Conservation (phyloP, 1,140 invertebrate genomes). For the Drepana arcuata region DNA sequence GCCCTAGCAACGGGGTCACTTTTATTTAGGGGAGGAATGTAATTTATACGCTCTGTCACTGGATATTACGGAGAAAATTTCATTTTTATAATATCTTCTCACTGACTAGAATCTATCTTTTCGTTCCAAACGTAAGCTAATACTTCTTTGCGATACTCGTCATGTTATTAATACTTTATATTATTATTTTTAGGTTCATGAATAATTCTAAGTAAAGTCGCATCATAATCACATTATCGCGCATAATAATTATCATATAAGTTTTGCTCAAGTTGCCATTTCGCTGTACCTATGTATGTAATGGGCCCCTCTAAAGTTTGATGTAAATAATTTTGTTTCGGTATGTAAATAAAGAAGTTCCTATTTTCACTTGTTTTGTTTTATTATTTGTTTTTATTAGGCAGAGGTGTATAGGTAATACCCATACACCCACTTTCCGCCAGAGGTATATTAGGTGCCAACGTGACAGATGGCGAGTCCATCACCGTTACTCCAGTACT, state of each 20-base stretch:
- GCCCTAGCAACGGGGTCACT: no score
- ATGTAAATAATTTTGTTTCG: background rate
- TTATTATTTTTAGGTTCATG: constrained; percentile 1
- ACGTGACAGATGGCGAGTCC: no score
- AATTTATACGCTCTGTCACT: no score
- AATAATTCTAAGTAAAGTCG: background rate
- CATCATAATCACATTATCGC: constrained; percentile 1
- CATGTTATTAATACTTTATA: constrained; percentile 11
- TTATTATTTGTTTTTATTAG: constrained; percentile 23
- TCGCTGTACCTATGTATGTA: constrained; percentile 38
- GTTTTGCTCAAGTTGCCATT: constrained; percentile 65
- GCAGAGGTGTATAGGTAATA: no score
- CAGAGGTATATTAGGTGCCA: no score
- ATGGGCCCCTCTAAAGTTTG: constrained; percentile 16
- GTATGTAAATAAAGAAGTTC: constrained; percentile 68
- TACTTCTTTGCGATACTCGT: no score
- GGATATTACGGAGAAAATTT: background rate
- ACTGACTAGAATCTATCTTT: background rate
- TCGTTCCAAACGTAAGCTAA: no score
- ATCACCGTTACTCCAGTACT: no score
- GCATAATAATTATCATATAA: constrained; percentile 38
- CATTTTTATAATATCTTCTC: background rate
- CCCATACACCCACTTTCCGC: no score
- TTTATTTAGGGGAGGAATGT: no score
- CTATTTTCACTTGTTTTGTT: constrained; percentile 51